Evolutionary conservation across 2,888 invertebrate genomes (phyloP), one percentile per base, ranked within the genome.

Genomic region (Epirrita christyi): DNA sequence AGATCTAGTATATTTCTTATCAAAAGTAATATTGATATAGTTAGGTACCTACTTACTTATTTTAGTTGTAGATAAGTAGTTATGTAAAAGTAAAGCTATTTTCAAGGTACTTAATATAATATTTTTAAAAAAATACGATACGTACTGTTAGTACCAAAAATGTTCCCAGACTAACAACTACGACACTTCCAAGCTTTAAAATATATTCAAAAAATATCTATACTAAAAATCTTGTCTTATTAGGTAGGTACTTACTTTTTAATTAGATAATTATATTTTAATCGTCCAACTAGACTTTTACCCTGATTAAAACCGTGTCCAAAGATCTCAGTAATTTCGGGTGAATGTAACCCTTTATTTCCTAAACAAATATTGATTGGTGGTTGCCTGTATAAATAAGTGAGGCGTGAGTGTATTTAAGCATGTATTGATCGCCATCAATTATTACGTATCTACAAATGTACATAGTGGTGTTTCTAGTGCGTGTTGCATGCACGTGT

Each of bases 101-200:
- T 32, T 9, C 6, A 32, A n/a, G n/a, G n/a, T n/a, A n/a, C n/a
- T n/a, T n/a, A n/a, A n/a, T n/a, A n/a, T n/a, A n/a, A n/a, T n/a
- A n/a, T n/a, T n/a, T n/a, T n/a, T n/a, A n/a, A n/a, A n/a, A n/a
- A n/a, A n/a, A 4, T 21, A 21, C 21, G 2, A 21, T 21, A 21
- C 2, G n/a, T 42, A 34, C 8, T 1, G 11, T 40, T n/a, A 6
- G 15, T 42, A 41, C 41, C 27, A 15, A 1, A 32, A 48, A 8
- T n/a, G 9, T 32, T n/a, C 27, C 14, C 21, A 47, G 27, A n/a
- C n/a, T n/a, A n/a, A n/a, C 32, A 50, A 41, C 58, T 61, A 52
- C 58, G 52, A 54, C 58, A 51, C 34, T 49, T 55, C 34, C 46
- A 58, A 61, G 61, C 61, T 61, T 61, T 58, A 61, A 58, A 48